These are phyloP conservation scores for Ceyx melanurus DNA, from an alignment of 2,113 vertebrate species.

Conservation along the genomic window DNA sequence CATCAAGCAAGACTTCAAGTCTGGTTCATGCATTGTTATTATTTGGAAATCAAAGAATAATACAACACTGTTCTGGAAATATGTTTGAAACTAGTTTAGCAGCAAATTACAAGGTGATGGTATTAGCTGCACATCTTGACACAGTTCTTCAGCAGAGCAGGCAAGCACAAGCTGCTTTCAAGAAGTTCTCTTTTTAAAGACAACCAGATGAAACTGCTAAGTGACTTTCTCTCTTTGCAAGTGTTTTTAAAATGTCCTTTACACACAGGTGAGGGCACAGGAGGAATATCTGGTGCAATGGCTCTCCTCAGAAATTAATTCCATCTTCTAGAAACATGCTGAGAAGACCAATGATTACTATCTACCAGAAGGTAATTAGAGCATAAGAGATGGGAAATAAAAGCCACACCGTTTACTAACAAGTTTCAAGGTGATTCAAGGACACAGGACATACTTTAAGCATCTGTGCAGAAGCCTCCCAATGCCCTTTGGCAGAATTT, in stretches of 20 bases:
- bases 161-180: neutral
- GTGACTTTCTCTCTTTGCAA: neutral
- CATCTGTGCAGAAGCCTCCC: neutral
- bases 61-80: neutral
- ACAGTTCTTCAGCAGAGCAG: neutral
- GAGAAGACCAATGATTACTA: neutral
- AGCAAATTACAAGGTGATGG: neutral
- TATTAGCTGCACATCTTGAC: neutral
- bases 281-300: neutral
- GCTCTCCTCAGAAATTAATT: neutral
- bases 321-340: neutral
- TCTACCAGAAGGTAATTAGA: neutral
- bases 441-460: neutral
- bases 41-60: neutral
- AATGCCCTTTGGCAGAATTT: neutral
- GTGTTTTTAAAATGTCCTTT: neutral
- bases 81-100: neutral
- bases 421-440: neutral
- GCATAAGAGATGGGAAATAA: neutral
- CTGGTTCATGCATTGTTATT: neutral
- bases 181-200: neutral
- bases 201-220: accelerated
- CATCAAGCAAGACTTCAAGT: neutral
- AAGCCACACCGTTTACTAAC: neutral
- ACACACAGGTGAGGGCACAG: accelerated